Evolutionary conservation across 1,140 invertebrate genomes (phyloP).

Genomic region (Cyphomyrmex costatus): DNA sequence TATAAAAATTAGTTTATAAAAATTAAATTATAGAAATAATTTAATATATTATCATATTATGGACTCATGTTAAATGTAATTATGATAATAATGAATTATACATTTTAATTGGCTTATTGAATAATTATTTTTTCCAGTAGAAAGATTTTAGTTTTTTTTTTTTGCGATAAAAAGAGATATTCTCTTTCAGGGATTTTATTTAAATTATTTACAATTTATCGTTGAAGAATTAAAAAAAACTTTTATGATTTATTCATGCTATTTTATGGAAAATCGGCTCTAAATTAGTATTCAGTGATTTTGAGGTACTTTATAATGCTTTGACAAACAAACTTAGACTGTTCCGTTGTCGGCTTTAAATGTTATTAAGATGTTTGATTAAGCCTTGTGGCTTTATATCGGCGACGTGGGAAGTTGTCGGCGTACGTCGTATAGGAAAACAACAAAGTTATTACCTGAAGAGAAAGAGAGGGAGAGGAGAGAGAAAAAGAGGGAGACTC

Average conservation of each 20-base stretch:
- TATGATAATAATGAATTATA: not conserved
- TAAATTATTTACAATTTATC: not conserved
- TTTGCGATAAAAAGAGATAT: not conserved
- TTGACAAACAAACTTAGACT: conserved; percentile 2
- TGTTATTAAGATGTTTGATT: conserved; percentile 26
- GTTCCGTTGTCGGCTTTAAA: conserved; percentile 16
- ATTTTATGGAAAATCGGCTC: not conserved
- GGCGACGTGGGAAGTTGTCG: conserved; percentile 23
- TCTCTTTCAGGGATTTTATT: not conserved
- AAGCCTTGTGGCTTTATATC: conserved; percentile 16
- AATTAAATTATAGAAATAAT: conserved; percentile 12
- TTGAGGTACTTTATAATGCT: not conserved
- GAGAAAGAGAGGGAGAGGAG: not conserved
- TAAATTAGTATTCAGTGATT: not conserved
- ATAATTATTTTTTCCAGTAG: not conserved
- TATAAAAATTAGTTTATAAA: conserved; percentile 18
- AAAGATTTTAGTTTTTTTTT: not conserved
- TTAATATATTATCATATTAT: conserved; percentile 9
- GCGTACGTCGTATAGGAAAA: conserved; percentile 24
- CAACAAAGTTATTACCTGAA: conserved; percentile 44
- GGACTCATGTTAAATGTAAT: not conserved
- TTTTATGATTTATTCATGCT: not conserved
- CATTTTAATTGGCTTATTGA: not conserved
- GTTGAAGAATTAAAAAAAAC: not conserved
- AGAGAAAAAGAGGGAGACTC: not conserved